These are phyloP conservation scores for Osmoderma eremita DNA, from an alignment of 2,888 invertebrate species.

Conservation along the genomic window DNA sequence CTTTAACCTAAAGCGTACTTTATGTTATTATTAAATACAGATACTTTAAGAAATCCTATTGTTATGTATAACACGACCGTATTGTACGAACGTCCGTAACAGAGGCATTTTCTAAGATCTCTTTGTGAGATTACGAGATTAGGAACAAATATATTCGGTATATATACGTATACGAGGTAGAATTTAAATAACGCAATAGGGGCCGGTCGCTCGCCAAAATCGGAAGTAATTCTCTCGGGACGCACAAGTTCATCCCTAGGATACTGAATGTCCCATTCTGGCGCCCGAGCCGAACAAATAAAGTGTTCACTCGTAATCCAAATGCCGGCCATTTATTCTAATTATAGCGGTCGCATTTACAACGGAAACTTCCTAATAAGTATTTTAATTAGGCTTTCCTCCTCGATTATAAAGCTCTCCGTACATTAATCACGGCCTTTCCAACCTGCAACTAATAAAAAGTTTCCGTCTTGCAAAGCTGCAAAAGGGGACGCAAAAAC, in stretches of 20 bases:
- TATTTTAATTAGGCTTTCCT: conserved; percentile 30
- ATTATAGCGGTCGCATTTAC: conserved; percentile 32
- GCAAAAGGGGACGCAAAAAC: conserved; percentile 1
- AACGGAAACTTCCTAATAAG: conserved; percentile 26
- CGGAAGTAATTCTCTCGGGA: conserved; percentile 40
- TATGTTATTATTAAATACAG: no score
- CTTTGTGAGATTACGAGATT: conserved; percentile 13
- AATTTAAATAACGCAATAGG: conserved; percentile 32
- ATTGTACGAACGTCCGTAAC: conserved; percentile 5
- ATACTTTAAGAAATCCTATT: no score
- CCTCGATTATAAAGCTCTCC: conserved; percentile 22
- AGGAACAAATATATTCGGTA: conserved; percentile 4
- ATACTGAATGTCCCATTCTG: conserved; percentile 21
- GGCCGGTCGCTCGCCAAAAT: conserved; percentile 31
- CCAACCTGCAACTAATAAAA: background rate
- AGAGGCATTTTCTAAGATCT: conserved; percentile 3
- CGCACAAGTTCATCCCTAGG: conserved; percentile 23
- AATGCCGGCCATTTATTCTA: conserved; percentile 37
- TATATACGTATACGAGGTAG: background rate
- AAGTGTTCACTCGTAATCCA: conserved; percentile 33
- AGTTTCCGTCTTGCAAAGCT: conserved; percentile 5
- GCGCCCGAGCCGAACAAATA: conserved; percentile 35
- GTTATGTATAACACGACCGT: background rate
- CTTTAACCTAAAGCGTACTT: no score
- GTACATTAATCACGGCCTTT: conserved; percentile 10